Base-by-base conservation (phyloP, 2,888 invertebrate species). In the Argyresthia albistria region DNA sequence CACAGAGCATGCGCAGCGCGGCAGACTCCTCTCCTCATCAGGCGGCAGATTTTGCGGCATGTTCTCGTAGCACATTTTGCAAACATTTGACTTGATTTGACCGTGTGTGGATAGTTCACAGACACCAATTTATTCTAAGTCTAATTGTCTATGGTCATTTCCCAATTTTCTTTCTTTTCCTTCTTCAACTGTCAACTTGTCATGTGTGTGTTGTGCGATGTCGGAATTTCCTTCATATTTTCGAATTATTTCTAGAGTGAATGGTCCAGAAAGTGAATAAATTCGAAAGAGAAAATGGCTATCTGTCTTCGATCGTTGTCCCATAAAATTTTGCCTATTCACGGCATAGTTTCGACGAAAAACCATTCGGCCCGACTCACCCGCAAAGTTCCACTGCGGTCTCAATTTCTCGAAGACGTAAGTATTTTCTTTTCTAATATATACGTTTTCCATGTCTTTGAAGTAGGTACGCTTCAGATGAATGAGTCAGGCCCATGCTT, bases 371-470 rank as follows among this genome's bases (percentile, higher is more conserved):
- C 79, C 66, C 88, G 86, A 60, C 70, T 89, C 59, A 72, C 88
- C 64, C 78, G 83, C 70, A 88, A 88, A 72, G 75, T 89, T 60
- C 81, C 84, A 46, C 58, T 73, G 55, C 75, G 80, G 57, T 79
- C 88, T 45, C 76, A 81, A 59, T 89, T 88, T 80, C 70, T 89
- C 56, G 88, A 89, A 73, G 83, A 90, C 71, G 90, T 90, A 67
- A 76, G 80, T 78, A 64, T 57, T 61, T 55, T 57, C n/a, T n/a
- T n/a, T n/a, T n/a, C n/a, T n/a, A 6, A 25, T 25, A 25, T 25
- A 25, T 25, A 25, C 2, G 3, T 4, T 25, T 25, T 25, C 25
- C 51, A 46, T 37, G 10, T 43, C 16, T 46, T 4, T n/a, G n/a
- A n/a, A 12, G 46, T 25, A 25, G 6, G 25, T 25, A 25, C 25